These are phyloP conservation scores for Arctopsyche grandis DNA, from an alignment of 1,140 invertebrate species.

Conservation along the genomic window DNA sequence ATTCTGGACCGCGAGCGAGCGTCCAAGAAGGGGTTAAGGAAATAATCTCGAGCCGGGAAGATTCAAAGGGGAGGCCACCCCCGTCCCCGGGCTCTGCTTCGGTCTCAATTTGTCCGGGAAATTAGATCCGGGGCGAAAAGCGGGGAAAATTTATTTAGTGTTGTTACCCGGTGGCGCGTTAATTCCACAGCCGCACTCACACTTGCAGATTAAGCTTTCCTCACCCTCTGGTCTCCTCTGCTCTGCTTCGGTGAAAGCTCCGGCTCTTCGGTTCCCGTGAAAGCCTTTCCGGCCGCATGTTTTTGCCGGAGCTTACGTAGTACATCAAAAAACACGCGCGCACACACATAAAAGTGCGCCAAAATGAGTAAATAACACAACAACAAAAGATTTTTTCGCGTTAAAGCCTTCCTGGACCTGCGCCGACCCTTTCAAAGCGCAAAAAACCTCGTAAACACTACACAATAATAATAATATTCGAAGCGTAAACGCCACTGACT, in stretches of 20 bases:
- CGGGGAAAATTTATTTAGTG: slow-evolving; percentile 31
- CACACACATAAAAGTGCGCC: too few species aligned
- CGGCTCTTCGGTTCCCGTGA: neutral
- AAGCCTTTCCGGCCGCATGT: slow-evolving; percentile 1
- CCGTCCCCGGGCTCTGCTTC: neutral
- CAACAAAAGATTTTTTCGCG: neutral
- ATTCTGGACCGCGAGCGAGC: neutral
- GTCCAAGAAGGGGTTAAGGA: neutral
- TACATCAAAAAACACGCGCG: neutral
- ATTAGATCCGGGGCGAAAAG: slow-evolving; percentile 30
- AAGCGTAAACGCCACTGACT: too few species aligned
- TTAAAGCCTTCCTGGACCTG: neutral
- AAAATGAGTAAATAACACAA: neutral
- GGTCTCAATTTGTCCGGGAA: slow-evolving; percentile 35
- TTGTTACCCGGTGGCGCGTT: slow-evolving; percentile 4
- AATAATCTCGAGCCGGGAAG: neutral
- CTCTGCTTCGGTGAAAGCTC: slow-evolving; percentile 29
- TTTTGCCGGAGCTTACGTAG: neutral
- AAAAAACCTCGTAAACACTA: neutral
- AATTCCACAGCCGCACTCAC: slow-evolving; percentile 13
- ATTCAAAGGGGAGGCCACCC: neutral
- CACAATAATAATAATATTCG: too few species aligned
- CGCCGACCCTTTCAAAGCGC: neutral
- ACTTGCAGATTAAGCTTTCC: slow-evolving; percentile 25
- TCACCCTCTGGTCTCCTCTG: too few species aligned